Evolutionary conservation across 2,888 invertebrate species (phyloP).

Genomic region (Serripes groenlandicus): DNA sequence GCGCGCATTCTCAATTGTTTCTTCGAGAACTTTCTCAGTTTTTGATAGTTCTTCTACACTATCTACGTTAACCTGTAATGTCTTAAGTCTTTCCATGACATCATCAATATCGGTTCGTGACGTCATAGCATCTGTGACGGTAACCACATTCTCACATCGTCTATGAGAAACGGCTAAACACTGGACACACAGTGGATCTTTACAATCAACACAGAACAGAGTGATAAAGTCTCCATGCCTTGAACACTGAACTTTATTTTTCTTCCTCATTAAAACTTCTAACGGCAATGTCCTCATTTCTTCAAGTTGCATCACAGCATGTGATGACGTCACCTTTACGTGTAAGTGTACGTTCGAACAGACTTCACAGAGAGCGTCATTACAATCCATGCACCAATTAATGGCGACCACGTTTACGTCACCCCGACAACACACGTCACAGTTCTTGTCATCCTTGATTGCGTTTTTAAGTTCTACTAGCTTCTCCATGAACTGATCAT

Average conservation of each 20-base stretch:
- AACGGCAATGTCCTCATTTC: conserved; percentile 75
- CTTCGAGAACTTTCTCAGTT: conserved; percentile 67
- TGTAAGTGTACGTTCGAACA: conserved; percentile 77
- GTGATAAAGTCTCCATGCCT: conserved; percentile 73
- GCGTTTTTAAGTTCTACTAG: conserved; percentile 73
- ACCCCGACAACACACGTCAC: conserved; percentile 74
- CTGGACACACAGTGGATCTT: conserved; percentile 76
- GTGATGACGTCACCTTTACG: conserved; percentile 73
- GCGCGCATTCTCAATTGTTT: conserved; percentile 72
- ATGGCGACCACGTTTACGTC: conserved; percentile 68
- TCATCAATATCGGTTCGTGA: conserved; percentile 71
- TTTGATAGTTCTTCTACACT: conserved; percentile 61
- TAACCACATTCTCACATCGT: conserved; percentile 76
- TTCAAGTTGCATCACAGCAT: conserved; percentile 69
- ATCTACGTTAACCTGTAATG: conserved; percentile 62
- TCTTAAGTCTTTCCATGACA: conserved; percentile 60
- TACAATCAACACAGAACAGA: conserved; percentile 77
- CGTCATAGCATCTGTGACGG: conserved; percentile 74
- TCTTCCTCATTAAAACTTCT: conserved; percentile 74
- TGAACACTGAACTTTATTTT: conserved; percentile 73
- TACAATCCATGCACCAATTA: conserved; percentile 80
- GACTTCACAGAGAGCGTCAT: conserved; percentile 75
- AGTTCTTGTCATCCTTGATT: conserved; percentile 71
- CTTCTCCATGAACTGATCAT: conserved; percentile 74
- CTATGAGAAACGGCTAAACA: conserved; percentile 76